Percentiles rank a stretch among this genome's conserved stretches.
Conservation (phyloP, 2,888 invertebrate species). For the Callimorpha dominula region DNA sequence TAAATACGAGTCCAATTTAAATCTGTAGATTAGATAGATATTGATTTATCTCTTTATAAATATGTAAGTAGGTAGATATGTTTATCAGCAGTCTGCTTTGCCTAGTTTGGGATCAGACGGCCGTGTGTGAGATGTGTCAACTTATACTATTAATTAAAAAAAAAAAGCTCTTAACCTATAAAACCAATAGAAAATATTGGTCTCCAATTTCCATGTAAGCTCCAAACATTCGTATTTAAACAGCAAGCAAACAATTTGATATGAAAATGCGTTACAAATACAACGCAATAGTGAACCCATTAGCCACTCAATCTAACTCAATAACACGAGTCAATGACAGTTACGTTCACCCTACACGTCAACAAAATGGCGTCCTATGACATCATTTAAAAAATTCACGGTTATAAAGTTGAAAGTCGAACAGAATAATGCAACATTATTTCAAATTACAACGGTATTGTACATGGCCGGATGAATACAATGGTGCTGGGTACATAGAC, state of each 20-base stretch:
- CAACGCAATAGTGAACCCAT: slow-evolving; percentile 57
- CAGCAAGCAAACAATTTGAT: slow-evolving; percentile 18
- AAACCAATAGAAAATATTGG: background rate
- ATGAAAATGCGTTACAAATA: slow-evolving; percentile 51
- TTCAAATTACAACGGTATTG: slow-evolving; percentile 73
- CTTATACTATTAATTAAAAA: no score
- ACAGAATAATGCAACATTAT: slow-evolving; percentile 53
- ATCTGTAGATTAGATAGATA: no score
- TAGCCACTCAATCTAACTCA: slow-evolving; percentile 78
- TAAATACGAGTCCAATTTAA: no score
- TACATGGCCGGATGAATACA: slow-evolving; percentile 73
- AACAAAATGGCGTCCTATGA: slow-evolving; percentile 77
- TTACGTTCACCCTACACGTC: slow-evolving; percentile 61
- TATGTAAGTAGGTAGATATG: no score
- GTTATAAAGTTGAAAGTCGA: slow-evolving; percentile 61
- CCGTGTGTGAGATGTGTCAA: no score
- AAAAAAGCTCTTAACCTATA: no score
- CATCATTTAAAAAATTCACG: slow-evolving; percentile 47
- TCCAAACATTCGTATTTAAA: background rate
- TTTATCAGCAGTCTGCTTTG: no score
- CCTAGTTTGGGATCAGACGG: no score
- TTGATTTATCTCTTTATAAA: no score
- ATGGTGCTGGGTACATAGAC: slow-evolving; percentile 71
- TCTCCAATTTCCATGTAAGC: background rate
- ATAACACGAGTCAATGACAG: slow-evolving; percentile 76